Evolutionary conservation across 2,797 vertebrate genomes (phyloP).

Genomic region (Dicrostonyx torquatus): DNA sequence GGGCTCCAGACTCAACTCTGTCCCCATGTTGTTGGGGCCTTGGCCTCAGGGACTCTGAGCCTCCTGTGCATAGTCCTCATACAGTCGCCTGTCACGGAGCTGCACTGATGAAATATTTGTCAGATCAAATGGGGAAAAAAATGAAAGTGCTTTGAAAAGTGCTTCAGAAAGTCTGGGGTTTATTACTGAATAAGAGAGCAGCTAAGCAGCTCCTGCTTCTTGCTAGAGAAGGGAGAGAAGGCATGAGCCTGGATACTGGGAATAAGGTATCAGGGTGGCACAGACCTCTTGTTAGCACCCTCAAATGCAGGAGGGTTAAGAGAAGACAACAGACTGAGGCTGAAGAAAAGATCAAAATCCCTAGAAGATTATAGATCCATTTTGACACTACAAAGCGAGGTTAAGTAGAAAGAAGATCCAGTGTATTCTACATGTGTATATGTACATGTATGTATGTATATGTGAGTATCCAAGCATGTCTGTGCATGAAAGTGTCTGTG

Average conservation of each 20-base stretch:
- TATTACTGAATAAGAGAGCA: slow-evolving; percentile 34
- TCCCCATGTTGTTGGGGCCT: background rate
- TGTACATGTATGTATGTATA: background rate
- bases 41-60: background rate
- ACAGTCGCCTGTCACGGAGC: background rate
- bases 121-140: slow-evolving; percentile 41
- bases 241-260: too few species aligned
- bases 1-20: background rate
- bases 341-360: background rate
- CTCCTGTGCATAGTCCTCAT: background rate
- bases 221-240: background rate
- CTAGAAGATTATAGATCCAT: background rate
- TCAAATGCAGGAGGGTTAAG: background rate
- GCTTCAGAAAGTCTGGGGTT: slow-evolving; percentile 27
- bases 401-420: background rate
- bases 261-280: too few species aligned
- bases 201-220: background rate
- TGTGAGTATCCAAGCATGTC: background rate
- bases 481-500: background rate
- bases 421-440: background rate
- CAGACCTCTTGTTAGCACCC: background rate
- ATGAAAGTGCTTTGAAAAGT: slow-evolving; percentile 46
- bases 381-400: background rate
- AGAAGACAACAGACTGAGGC: fast-evolving
- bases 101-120: slow-evolving; percentile 11